Percentiles rank a stretch among this genome's conserved stretches.
Conservation (phyloP, 2,888 invertebrate species). For the Sinohyriopsis cumingii region DNA sequence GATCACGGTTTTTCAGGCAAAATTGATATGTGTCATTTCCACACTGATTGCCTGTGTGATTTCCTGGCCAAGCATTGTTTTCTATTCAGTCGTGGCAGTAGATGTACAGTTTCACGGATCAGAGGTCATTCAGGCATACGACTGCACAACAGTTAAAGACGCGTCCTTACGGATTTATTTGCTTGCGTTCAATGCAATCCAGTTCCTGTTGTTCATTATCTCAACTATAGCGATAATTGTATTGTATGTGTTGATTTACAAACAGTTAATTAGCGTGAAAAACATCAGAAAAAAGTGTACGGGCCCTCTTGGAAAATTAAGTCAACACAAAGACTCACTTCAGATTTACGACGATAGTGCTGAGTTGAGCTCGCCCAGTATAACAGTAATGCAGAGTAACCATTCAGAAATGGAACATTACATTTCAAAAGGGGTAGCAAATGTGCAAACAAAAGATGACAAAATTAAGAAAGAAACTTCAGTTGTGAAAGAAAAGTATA, state of each 20-base stretch:
- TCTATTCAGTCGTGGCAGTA: constrained; percentile 28
- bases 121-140: constrained; percentile 18
- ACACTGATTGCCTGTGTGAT: constrained; percentile 19
- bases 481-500: too few species aligned
- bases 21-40: constrained; percentile 26
- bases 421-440: too few species aligned
- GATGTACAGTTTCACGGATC: constrained; percentile 9
- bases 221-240: constrained; percentile 22
- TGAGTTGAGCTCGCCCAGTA: too few species aligned
- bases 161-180: constrained; percentile 21
- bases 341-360: too few species aligned
- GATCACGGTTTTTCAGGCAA: constrained; percentile 33
- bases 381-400: too few species aligned
- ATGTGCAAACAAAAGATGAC: too few species aligned
- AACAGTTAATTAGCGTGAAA: too few species aligned
- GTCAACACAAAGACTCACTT: too few species aligned
- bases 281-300: too few species aligned
- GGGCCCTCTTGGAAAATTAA: too few species aligned
- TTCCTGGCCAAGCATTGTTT: constrained; percentile 35
- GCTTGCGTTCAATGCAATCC: constrained; percentile 20
- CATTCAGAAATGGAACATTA: too few species aligned
- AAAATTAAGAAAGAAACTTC: too few species aligned
- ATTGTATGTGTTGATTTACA: constrained; percentile 26
- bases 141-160: constrained; percentile 34
- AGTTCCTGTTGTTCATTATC: constrained; percentile 25